Percentiles rank a stretch among this genome's conserved stretches.
phyloP scores from a whole-genome alignment of 2,888 invertebrate genomes.

The Ochlodes sylvanus region DNA sequence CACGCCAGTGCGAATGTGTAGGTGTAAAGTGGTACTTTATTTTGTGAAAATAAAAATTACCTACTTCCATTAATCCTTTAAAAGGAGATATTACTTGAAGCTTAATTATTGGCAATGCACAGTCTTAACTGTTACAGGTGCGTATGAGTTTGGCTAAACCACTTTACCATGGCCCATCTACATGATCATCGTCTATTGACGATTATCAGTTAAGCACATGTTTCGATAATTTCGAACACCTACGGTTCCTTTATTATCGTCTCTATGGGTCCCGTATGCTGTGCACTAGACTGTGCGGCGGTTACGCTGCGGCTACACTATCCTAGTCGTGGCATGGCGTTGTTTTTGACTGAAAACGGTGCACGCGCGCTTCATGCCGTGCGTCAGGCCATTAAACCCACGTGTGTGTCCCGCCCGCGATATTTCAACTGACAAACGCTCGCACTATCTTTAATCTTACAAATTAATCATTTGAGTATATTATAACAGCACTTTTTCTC shows the following conservation, averaged over 20 bases:
- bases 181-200: too few relatives aligned
- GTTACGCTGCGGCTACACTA: constrained; percentile 72
- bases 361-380: constrained; percentile 76
- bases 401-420: constrained; percentile 7
- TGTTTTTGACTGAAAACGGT: constrained; percentile 82
- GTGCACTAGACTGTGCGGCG: constrained; percentile 58
- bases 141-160: too few relatives aligned
- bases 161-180: too few relatives aligned
- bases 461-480: background rate
- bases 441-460: background rate
- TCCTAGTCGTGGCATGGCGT: constrained; percentile 75
- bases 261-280: constrained; percentile 57
- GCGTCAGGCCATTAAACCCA: constrained; percentile 57
- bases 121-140: too few relatives aligned
- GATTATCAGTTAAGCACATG: background rate
- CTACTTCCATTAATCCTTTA: too few relatives aligned
- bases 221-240: constrained; percentile 4
- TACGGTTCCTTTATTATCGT: constrained; percentile 28
- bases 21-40: too few relatives aligned
- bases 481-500: too few relatives aligned
- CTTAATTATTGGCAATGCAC: too few relatives aligned
- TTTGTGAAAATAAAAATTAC: too few relatives aligned
- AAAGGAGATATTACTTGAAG: too few relatives aligned
- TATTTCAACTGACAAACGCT: background rate
- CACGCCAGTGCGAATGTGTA: too few relatives aligned